Percentiles rank a stretch among this genome's conserved stretches.
Conservation (phyloP, 2,888 invertebrate genomes). For the Spatulosminthurus flaviceps region DNA sequence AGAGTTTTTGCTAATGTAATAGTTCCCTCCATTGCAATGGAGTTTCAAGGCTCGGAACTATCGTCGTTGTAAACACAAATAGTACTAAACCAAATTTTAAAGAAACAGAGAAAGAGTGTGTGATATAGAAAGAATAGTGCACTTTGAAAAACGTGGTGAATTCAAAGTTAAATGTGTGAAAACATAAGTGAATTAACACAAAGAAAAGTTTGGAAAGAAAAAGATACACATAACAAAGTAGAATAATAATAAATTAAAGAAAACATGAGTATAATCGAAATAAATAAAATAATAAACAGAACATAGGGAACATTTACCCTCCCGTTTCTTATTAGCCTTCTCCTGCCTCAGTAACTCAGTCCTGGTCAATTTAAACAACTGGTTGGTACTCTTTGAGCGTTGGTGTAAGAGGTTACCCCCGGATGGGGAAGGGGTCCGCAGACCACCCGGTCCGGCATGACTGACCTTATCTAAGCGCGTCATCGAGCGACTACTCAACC, state of each 20-base stretch:
- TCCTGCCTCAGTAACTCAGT: constrained; percentile 62
- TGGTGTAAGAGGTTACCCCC: constrained; percentile 34
- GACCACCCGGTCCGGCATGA: constrained; percentile 52
- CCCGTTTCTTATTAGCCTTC: constrained; percentile 55
- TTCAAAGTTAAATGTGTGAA: background rate
- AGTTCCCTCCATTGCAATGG: no score
- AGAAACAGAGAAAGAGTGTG: background rate
- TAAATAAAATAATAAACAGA: background rate
- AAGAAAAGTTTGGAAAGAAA: constrained; percentile 8
- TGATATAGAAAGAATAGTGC: background rate
- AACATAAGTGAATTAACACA: background rate
- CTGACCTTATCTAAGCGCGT: constrained; percentile 62
- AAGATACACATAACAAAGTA: background rate
- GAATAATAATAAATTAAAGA: constrained; percentile 25
- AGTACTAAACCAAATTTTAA: background rate
- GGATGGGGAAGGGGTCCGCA: constrained; percentile 31
- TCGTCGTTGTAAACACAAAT: background rate
- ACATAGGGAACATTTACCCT: constrained; percentile 35
- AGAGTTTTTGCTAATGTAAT: no score
- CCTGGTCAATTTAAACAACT: constrained; percentile 61
- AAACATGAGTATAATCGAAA: background rate
- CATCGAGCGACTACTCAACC: constrained; percentile 55
- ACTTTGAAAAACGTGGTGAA: background rate
- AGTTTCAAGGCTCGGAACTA: background rate
- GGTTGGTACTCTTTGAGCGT: constrained; percentile 62